These are phyloP conservation scores for Chunga burmeisteri DNA, from an alignment of 2,113 vertebrate genomes.

Conservation along the genomic window DNA sequence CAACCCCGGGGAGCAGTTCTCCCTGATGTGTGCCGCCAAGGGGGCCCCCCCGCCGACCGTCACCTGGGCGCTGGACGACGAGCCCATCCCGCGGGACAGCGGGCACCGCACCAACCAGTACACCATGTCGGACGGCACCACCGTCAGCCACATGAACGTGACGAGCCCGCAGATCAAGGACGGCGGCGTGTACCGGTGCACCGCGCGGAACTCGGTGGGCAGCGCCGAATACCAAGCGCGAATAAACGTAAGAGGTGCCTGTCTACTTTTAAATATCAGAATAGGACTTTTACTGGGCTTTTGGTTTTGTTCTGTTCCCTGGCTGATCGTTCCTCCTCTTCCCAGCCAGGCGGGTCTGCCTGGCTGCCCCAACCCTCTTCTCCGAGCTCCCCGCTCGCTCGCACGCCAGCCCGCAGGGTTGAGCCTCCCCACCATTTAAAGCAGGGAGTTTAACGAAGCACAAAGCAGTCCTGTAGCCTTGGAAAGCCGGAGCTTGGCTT, in stretches of 20 bases:
- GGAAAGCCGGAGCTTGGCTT: neutral
- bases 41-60: constrained; percentile 94
- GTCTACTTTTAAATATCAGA: constrained; percentile 99
- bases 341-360: accelerated
- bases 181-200: constrained; percentile 98
- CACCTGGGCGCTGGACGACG: constrained; percentile 97
- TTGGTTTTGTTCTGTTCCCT: constrained; percentile 64
- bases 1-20: constrained; percentile 94
- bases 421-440: neutral
- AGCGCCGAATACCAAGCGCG: constrained; percentile 99
- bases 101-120: constrained; percentile 93
- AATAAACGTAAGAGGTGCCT: constrained; percentile 99
- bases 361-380: neutral
- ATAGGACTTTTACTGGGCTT: constrained; percentile 79
- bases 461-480: neutral
- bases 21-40: constrained; percentile 94
- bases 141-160: constrained; percentile 95
- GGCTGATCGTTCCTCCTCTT: neutral
- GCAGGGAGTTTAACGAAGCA: neutral
- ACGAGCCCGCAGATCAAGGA: constrained; percentile 94
- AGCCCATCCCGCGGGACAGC: constrained; percentile 87
- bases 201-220: constrained; percentile 98
- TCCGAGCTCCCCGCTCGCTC: accelerated
- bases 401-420: accelerated
- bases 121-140: constrained; percentile 94